Percentiles rank a stretch among this genome's conserved stretches.
These are phyloP conservation scores for Noctua janthe DNA, from an alignment of 2,888 invertebrate species.

Conservation along the genomic window DNA sequence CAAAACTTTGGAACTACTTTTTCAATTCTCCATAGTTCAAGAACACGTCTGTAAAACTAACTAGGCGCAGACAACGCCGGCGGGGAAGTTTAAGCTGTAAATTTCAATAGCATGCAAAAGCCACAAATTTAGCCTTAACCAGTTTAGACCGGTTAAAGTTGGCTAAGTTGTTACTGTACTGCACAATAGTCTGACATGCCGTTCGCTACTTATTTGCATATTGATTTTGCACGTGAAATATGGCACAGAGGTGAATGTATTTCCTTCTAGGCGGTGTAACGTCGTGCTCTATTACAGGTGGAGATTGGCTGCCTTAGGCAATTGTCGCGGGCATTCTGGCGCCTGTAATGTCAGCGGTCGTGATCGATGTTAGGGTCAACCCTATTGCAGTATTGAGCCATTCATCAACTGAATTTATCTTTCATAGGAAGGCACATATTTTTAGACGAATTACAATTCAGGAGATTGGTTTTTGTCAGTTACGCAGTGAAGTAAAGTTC, in stretches of 20 bases:
- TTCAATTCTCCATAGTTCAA: slow-evolving; percentile 63
- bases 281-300: slow-evolving; percentile 58
- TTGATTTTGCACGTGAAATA: slow-evolving; percentile 77
- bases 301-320: slow-evolving; percentile 56
- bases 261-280: slow-evolving; percentile 60
- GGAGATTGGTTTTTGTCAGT: slow-evolving; percentile 2
- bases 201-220: slow-evolving; percentile 81
- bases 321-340: slow-evolving; percentile 53
- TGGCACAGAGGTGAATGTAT: slow-evolving; percentile 68
- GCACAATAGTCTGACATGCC: slow-evolving; percentile 76
- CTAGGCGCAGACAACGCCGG: slow-evolving; percentile 75
- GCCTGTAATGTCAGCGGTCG: slow-evolving; percentile 38
- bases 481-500: background rate
- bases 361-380: slow-evolving; percentile 48
- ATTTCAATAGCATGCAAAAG: slow-evolving; percentile 88
- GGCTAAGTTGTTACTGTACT: slow-evolving; percentile 78
- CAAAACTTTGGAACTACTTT: slow-evolving; percentile 52
- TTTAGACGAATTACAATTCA: slow-evolving; percentile 3
- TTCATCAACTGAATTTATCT: slow-evolving; percentile 36
- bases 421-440: background rate
- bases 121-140: slow-evolving; percentile 83
- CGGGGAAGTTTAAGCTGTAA: slow-evolving; percentile 85
- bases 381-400: slow-evolving; percentile 36
- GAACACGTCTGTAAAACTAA: slow-evolving; percentile 72
- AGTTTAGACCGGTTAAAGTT: slow-evolving; percentile 79